Base-by-base conservation (phyloP, 1,140 invertebrate genomes). In the Heterodera schachtii region DNA sequence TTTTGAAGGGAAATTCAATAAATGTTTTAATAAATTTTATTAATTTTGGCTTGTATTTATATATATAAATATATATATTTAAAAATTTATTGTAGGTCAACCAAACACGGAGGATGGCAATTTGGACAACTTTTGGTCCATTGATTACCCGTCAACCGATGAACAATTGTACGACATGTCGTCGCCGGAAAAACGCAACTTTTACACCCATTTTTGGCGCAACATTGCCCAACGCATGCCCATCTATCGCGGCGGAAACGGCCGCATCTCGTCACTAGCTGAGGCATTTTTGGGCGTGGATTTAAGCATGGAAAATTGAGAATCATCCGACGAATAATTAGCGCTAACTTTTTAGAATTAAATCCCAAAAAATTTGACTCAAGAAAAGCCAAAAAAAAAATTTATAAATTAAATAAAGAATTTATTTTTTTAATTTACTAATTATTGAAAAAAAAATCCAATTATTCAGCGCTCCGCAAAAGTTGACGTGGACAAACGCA, bases 161-260 rank as follows among this genome's bases (percentile, higher is more conserved):
- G 57, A 64, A 64, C 57, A 13, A 64, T 19, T 64, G 13, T 64
- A 19, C 57, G 19, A 19, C 57, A 64, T 19, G 57, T 3, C 4
- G 7, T 49, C 4, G 7, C 75, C 75, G 66, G 43, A 41, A 43
- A 76, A 76, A 57, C 16, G 49, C 31, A 76, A 76, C 44, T 76
- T 76, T 76, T 76, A 76, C 66, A 76, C 75, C 16, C 75, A 76
- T 76, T 64, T 76, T 60, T 76, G 75, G 75, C 75, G 75, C 19
- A 66, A 57, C 44, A 76, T 76, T 76, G 75, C 46, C 57, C 75
- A 76, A 60, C 57, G 49, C 57, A 76, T 76, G 75, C 75, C 75
- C 19, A 43, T 11, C 43, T 60, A 76, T 76, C 46, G 49, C 19
- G 49, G 13, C 57, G 57, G 57, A 19, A 64, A 64, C 16, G 19